Evolutionary conservation across 2,113 vertebrate species (phyloP), one percentile per base, ranked within the genome.

Genomic region (Peucedramus taeniatus): DNA sequence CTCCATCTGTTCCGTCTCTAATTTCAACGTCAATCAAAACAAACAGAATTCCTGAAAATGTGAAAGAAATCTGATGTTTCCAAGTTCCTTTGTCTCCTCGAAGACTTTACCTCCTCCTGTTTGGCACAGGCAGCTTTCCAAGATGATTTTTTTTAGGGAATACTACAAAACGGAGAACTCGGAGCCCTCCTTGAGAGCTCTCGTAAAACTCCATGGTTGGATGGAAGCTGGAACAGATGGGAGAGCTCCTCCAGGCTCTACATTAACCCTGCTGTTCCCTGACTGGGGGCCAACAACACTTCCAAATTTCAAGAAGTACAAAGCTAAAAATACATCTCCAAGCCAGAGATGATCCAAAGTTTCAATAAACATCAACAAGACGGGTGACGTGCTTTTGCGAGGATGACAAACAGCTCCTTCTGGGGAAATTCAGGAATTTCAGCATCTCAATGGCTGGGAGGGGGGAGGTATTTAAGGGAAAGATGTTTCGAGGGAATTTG

Each of bases 211-310:
- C 96, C 94, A 90, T 39, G 97, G 94, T 91, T 97, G 96, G 97
- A 65, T 94, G 96, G 94, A 81, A 97, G 96, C 60, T 49, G 94
- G 97, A 98, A 94, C 97, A 98, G 98, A 98, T 97, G 97, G 97
- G 86, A 70, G 70, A 97, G 96, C 92, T 97, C 94, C 93, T 93
- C 96, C 96, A 91, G 88, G 95, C 65, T 82, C 96, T 50, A 6
- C 45, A 83, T 96, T 97, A 97, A 95, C 95, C 95, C 96, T 57
- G 85, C 96, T 97, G 93, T 84, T 97, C 94, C 95, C 83, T 94
- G 95, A 92, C 94, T 88, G 71, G 75, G 94, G 95, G 96, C 96
- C 97, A 98, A 82, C 17, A 93, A 66, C 87, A 86, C 78, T 81
- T 51, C 27, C 72, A 75, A 51, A 96, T 77, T 51, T 59, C 78